Conservation (phyloP, 2,113 vertebrate species). For the Neotoma lepida region DNA sequence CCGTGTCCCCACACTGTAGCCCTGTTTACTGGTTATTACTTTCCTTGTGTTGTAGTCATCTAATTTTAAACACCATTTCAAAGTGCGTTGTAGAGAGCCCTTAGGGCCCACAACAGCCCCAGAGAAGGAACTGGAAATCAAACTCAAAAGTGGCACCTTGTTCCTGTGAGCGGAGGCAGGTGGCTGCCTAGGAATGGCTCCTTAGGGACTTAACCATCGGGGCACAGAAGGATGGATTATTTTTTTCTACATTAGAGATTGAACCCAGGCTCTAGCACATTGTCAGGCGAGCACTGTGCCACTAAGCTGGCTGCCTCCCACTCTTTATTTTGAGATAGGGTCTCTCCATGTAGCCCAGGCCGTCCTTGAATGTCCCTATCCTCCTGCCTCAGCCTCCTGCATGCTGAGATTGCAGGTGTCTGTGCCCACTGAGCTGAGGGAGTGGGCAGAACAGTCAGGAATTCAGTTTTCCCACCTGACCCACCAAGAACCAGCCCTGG, state of each 20-base stretch:
- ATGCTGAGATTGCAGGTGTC: not conserved
- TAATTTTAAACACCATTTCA: not conserved
- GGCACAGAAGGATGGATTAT: not conserved
- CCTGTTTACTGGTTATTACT: not conserved
- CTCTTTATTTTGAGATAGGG: not conserved
- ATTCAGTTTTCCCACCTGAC: too few species aligned
- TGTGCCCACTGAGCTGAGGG: not conserved
- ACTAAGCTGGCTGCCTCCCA: not conserved
- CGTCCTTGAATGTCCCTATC: not conserved
- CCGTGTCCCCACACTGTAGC: rapidly evolving
- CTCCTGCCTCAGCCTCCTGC: not conserved
- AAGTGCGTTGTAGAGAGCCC: rapidly evolving
- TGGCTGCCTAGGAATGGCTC: rapidly evolving
- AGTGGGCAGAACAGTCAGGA: rapidly evolving
- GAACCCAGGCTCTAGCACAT: not conserved
- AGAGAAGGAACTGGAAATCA: not conserved
- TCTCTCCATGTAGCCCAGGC: not conserved
- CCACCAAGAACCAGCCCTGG: not conserved
- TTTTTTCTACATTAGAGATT: rapidly evolving
- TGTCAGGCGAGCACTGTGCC: rapidly evolving
- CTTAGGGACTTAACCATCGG: not conserved
- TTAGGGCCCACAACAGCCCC: not conserved
- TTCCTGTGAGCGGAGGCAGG: not conserved
- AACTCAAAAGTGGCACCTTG: rapidly evolving
- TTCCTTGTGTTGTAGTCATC: not conserved